phyloP scores from a whole-genome alignment of 1,140 invertebrate genomes.

The Drosophila burlai region DNA sequence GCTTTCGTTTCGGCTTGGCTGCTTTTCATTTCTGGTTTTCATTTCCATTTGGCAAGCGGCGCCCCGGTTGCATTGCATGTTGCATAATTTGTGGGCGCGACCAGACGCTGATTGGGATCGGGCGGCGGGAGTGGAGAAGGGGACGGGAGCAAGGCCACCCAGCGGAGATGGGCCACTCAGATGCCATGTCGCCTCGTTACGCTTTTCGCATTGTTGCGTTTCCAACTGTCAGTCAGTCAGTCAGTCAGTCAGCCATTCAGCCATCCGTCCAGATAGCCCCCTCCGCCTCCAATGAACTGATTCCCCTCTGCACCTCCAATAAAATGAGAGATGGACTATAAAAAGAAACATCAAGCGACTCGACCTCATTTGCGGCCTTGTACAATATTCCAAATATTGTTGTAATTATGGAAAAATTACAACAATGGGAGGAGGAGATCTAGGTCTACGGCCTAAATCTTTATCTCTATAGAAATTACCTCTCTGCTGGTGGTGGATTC shows the following conservation, averaged over 20 bases:
- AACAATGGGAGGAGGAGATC: conserved; percentile 26
- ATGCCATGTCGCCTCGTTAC: conserved; percentile 56
- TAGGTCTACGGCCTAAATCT: conserved; percentile 52
- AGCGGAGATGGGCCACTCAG: conserved; percentile 40
- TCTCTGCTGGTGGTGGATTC: background rate
- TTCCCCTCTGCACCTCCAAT: conserved; percentile 35
- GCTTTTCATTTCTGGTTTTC: conserved; percentile 81
- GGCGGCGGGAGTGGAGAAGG: conserved; percentile 6
- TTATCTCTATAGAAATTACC: conserved; percentile 43
- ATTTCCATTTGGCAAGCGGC: conserved; percentile 70
- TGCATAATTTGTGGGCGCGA: conserved; percentile 76
- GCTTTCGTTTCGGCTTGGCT: conserved; percentile 76
- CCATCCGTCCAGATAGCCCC: conserved; percentile 31
- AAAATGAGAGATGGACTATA: conserved; percentile 42
- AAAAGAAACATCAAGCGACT: conserved; percentile 42
- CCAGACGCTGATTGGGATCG: conserved; percentile 65
- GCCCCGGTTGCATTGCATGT: conserved; percentile 52
- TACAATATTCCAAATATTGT: conserved; percentile 76
- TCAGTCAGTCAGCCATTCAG: conserved; percentile 28
- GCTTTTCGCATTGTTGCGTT: conserved; percentile 76
- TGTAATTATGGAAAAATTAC: conserved; percentile 72
- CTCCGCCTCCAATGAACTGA: conserved; percentile 20
- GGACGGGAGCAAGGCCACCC: conserved; percentile 36
- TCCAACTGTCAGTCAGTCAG: conserved; percentile 53
- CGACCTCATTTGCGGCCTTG: conserved; percentile 70